phyloP scores from a whole-genome alignment of 2,888 invertebrate genomes.

The Trachelus iudaicus region DNA sequence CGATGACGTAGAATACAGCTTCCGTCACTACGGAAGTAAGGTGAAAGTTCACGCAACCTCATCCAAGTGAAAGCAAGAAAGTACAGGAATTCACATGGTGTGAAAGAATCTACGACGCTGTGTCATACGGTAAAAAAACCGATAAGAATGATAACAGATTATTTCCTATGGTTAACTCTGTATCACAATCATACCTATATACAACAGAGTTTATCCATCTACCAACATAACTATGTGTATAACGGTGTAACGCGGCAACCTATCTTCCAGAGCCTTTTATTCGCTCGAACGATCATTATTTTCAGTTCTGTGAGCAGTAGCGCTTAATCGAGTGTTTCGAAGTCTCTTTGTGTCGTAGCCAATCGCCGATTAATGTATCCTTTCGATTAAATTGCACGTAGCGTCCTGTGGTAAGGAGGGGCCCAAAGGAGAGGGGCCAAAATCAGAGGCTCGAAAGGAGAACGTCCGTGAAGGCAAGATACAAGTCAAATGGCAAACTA shows the following conservation, averaged over 20 bases:
- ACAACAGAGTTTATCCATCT: background rate
- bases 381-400: background rate
- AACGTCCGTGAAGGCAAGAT: background rate
- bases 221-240: background rate
- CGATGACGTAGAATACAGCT: background rate
- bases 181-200: background rate
- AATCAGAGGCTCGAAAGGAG: background rate
- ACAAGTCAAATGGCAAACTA: background rate
- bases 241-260: background rate
- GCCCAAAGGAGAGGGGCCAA: background rate
- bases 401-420: background rate
- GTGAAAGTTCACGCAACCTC: slow-evolving; percentile 44
- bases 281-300: background rate
- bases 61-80: slow-evolving; percentile 42
- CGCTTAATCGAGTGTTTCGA: background rate
- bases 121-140: background rate
- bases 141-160: background rate
- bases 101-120: background rate
- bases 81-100: background rate
- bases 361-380: background rate
- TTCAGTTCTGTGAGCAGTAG: background rate
- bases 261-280: background rate
- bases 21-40: slow-evolving; percentile 16
- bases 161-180: background rate
- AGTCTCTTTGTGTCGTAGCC: background rate